Evolutionary conservation across 64 coral and sea anemone genomes (phyloP).

Genomic region (Actinia equina): DNA sequence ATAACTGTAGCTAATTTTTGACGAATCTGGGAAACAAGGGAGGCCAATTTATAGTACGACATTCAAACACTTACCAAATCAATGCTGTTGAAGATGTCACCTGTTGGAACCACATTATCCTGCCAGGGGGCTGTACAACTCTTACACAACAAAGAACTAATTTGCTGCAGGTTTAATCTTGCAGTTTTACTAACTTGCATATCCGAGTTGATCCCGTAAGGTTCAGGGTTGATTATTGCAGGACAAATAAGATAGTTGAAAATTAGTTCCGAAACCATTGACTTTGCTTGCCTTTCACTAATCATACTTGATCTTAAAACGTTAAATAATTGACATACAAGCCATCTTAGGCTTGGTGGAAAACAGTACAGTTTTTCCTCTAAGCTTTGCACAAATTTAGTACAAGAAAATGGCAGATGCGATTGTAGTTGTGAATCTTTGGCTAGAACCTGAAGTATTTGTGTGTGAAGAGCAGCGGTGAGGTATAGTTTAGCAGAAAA

Average conservation of each 20-base stretch:
- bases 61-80: constrained; percentile 5
- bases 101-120: background rate
- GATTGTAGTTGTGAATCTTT: constrained; percentile 57
- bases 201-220: constrained; percentile 89
- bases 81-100: background rate
- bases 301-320: constrained; percentile 48
- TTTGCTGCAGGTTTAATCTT: constrained; percentile 69
- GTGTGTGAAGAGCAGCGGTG: constrained; percentile 75
- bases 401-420: constrained; percentile 56
- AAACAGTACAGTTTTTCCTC: constrained; percentile 91
- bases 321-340: constrained; percentile 73
- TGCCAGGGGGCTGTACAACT: constrained; percentile 15
- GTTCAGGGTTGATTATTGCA: constrained; percentile 78
- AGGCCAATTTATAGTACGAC: no score
- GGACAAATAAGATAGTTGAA: constrained; percentile 87
- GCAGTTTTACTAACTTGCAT: constrained; percentile 88
- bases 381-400: constrained; percentile 75
- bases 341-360: constrained; percentile 81
- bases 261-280: constrained; percentile 70
- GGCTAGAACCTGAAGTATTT: constrained; percentile 79
- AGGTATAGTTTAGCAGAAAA: constrained; percentile 86
- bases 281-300: constrained; percentile 51
- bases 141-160: constrained; percentile 63
- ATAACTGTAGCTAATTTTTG: background rate
- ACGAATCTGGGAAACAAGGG: background rate